Evolutionary conservation across 2,113 vertebrate genomes (phyloP), one percentile per base, ranked within the genome.

Genomic region (Notarius quadriscutis): DNA sequence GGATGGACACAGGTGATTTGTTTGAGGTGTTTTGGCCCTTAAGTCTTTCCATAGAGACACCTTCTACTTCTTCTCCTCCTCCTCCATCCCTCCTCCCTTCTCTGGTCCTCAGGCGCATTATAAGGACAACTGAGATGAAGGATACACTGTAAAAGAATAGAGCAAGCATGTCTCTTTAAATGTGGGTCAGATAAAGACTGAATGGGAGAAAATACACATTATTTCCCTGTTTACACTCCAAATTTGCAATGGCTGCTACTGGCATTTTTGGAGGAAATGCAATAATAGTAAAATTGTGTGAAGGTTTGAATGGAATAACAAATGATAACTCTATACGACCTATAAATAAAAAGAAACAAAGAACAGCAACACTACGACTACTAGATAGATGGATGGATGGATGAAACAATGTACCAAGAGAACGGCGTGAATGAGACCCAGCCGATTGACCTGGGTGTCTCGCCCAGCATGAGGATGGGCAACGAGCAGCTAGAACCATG

Each of bases 61-160:
- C 55, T 8, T 17, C 7, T 5, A 1, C 79, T 60, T 15, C 53
- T 34, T 9, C n/a, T 57, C n/a, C 48, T 55, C 75, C 50, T 53
- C 51, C 10, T 22, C 10, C 77, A 15, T 81, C 80, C 22, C 22
- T 62, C 80, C 57, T 69, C 79, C 25, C 12, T 57, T 18, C 58
- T 78, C 81, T 62, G 27, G 85, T 80, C 15, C 80, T 60, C 63
- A 62, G 86, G 81, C 53, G 67, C 74, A 71, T 83, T 82, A 89
- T 87, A 78, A 62, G 78, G 83, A 80, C 83, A 79, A 41, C 2
- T 4, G n/a, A 78, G 77, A 80, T 57, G n/a, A 80, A 57, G 77
- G 53, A 20, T 30, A 57, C 53, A 8, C 78, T 81, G 63, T 71
- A 60, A 62, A 85, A 50, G 71, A 84, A 81, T 79, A 78, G 58